Evolutionary conservation across 2,888 invertebrate species (phyloP).

Genomic region (Auanema sp.): DNA sequence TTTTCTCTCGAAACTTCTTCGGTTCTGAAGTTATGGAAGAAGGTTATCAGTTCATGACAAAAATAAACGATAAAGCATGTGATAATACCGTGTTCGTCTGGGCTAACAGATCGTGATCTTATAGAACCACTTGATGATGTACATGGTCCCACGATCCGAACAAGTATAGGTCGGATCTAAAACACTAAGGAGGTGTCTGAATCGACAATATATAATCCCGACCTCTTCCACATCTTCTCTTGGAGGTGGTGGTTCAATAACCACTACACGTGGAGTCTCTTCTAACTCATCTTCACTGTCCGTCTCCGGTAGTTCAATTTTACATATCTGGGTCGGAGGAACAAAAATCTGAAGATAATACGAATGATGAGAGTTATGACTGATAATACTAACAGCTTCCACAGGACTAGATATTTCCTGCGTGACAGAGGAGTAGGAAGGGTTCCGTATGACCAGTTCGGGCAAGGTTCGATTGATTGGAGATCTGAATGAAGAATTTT

Average conservation of each 20-base stretch:
- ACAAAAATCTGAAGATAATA: slow-evolving; percentile 5
- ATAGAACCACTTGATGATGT: slow-evolving; percentile 3
- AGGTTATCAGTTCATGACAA: too few species aligned
- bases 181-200: background rate
- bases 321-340: slow-evolving; percentile 21
- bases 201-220: background rate
- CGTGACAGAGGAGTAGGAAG: slow-evolving; percentile 44
- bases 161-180: slow-evolving; percentile 9
- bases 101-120: slow-evolving; percentile 1
- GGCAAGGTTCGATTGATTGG: slow-evolving; percentile 11
- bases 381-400: slow-evolving; percentile 32
- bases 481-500: too few species aligned
- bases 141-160: slow-evolving; percentile 10
- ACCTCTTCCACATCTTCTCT: slow-evolving; percentile 31
- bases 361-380: background rate
- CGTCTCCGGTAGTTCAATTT: slow-evolving; percentile 26
- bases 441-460: slow-evolving; percentile 42
- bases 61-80: too few species aligned
- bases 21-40: too few species aligned
- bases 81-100: background rate
- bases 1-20: slow-evolving; percentile 58
- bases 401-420: slow-evolving; percentile 30
- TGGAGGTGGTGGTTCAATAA: slow-evolving; percentile 36
- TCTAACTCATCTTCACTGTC: slow-evolving; percentile 18
- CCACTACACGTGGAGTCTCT: slow-evolving; percentile 27